These are phyloP conservation scores for Galaxias olidus DNA, from an alignment of 2,797 vertebrate species.

Conservation along the genomic window DNA sequence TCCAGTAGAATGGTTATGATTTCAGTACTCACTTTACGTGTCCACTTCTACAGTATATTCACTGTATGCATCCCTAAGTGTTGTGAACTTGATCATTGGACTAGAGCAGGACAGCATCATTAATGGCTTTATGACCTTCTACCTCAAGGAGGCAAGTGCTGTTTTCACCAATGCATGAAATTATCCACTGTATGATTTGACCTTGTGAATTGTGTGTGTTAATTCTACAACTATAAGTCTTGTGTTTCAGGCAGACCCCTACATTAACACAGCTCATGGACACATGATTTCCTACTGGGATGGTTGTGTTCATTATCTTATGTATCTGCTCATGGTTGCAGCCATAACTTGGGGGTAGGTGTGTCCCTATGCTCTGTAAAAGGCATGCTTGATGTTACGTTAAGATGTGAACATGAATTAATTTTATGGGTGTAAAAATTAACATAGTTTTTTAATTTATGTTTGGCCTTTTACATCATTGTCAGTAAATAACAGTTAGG, in stretches of 20 bases:
- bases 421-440: too few species aligned
- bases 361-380: too few species aligned
- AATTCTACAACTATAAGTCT: not conserved
- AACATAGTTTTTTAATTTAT: too few species aligned
- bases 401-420: too few species aligned
- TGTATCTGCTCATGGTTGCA: constrained; percentile 93
- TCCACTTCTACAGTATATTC: constrained; percentile 79
- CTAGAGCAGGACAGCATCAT: constrained; percentile 94
- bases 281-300: constrained; percentile 97
- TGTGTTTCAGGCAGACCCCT: constrained; percentile 74
- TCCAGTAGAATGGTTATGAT: too few species aligned
- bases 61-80: constrained; percentile 87
- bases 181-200: not conserved
- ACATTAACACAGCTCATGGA: constrained; percentile 90
- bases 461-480: too few species aligned
- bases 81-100: constrained; percentile 91
- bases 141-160: constrained; percentile 85
- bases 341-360: constrained; percentile 95
- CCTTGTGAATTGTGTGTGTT: not conserved
- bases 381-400: too few species aligned
- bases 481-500: too few species aligned
- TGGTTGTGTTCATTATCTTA: constrained; percentile 90
- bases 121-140: constrained; percentile 92
- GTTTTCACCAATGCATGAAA: not conserved
- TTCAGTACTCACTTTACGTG: not conserved